Percentiles rank a stretch among this genome's conserved stretches.
phyloP scores from a whole-genome alignment of 2,797 vertebrate genomes.

The Antennarius maculatus region DNA sequence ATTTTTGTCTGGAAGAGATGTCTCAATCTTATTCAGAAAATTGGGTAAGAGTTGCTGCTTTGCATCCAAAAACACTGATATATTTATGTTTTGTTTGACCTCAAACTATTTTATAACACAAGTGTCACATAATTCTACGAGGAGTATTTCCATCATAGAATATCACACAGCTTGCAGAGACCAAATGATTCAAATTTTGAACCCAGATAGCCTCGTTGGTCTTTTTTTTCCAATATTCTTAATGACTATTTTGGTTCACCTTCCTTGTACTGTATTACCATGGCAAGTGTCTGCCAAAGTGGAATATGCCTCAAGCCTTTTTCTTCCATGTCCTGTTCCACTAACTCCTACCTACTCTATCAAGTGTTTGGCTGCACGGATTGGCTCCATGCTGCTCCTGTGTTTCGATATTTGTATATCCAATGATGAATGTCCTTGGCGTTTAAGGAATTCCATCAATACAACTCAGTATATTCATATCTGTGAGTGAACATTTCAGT shows the following conservation, averaged over 20 bases:
- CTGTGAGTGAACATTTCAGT: conserved; percentile 28
- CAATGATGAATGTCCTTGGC: conserved; percentile 57
- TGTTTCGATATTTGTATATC: conserved; percentile 50
- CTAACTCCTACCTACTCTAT: conserved; percentile 34
- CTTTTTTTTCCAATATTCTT: conserved; percentile 42
- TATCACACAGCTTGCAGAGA: conserved; percentile 27
- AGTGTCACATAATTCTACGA: conserved; percentile 38
- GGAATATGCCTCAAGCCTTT: conserved; percentile 43
- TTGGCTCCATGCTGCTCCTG: conserved; percentile 38
- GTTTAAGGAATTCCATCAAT: conserved; percentile 55
- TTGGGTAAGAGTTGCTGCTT: conserved; percentile 34
- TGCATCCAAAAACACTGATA: conserved; percentile 33
- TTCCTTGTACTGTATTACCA: conserved; percentile 48
- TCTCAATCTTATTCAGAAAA: conserved; percentile 53
- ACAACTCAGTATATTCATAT: conserved; percentile 45
- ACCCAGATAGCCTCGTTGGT: conserved; percentile 36
- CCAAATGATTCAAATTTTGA: conserved; percentile 41
- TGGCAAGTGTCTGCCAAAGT: conserved; percentile 50
- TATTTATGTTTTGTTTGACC: conserved; percentile 31
- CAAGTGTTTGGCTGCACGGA: conserved; percentile 48
- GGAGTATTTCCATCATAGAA: conserved; percentile 34
- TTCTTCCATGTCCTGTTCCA: conserved; percentile 41
- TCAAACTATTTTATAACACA: conserved; percentile 17
- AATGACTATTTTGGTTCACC: conserved; percentile 35
- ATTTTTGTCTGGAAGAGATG: conserved; percentile 58